Evolutionary conservation across 1,140 invertebrate genomes (phyloP), one percentile per base, ranked within the genome.

Genomic region (Hypothenemus hampei): DNA sequence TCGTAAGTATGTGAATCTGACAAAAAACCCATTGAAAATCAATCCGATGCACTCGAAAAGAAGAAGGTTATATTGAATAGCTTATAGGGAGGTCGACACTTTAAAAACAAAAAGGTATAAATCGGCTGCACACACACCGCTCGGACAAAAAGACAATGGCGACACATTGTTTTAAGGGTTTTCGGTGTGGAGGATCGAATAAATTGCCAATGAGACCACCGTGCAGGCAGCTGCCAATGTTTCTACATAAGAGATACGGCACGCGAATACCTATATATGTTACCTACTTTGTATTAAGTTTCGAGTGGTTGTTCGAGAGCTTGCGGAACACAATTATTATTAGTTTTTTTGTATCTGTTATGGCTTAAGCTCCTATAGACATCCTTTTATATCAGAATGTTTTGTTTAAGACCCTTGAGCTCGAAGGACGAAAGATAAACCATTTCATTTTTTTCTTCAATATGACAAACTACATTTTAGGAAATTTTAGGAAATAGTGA

Each of bases 121-220:
- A 56, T 55, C 53, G 24, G 39, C 48, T 56, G 58, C 58, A 54
- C 58, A 60, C 53, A n/a, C n/a, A 53, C 53, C 53, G 50, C 47
- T 13, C 18, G 43, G 46, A 51, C 53, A 33, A 22, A 47, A 35
- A 40, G 47, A 51, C 49, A 49, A 57, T 56, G 49, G 47, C 39
- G 58, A 60, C 53, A 60, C 58, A 60, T 60, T 60, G 58, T 60
- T 60, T 60, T 48, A 57, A 54, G 48, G 40, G 48, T 46, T 56
- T 48, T 54, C 48, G 53, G 53, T 49, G 53, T 49, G 26, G 43
- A 44, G 53, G 48, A 57, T 46, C 49, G 53, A 35, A 44, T 53
- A 53, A 53, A 53, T 53, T 53, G 50, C 50, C 50, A 53, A 53
- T 47, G 26, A 46, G 58, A 60, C 58, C 58, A 56, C 58, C 52